Evolutionary conservation across 1,140 invertebrate genomes (phyloP), one percentile per base, ranked within the genome.

Genomic region (Drosophila burlai): DNA sequence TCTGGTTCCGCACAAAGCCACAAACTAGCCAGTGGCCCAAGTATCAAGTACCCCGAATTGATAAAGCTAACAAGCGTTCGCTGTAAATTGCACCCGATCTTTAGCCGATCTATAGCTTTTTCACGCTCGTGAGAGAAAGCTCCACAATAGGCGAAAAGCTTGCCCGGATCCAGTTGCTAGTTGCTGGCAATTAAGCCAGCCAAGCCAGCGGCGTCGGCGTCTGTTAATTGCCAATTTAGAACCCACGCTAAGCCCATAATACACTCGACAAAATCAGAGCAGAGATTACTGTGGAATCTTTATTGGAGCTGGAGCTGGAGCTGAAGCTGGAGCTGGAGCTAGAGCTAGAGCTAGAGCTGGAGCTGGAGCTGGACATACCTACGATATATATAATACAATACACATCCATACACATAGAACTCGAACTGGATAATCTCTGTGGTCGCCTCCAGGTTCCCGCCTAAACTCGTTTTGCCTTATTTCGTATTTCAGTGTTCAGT

Each of bases 341-440:
- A 9, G 43, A 63, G 49, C 29, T 29, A 29, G 11, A 54, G 34
- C 61, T 47, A 3, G 46, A 26, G 46, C 61, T 26, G 3, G 46
- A 47, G 46, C 61, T 66, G 38, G 26, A 71, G 47, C 66, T 64
- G 31, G 46, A 57, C 40, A 73, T 64, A 55, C 36, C 50, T 64
- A 64, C 36, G 52, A 55, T 64, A 64, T 61, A 64, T 61, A 50
- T 52, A 52, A 31, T 67, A 67, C 63, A 72, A 60, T 50, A 60
- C 54, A 73, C 66, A 73, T 72, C 66, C 69, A 72, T 40, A 59
- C 69, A 73, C 43, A 69, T 73, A 72, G 67, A 73, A 60, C 52
- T 62, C 58, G 55, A 62, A 57, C 54, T 38, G 52, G 52, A 15
- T 55, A 16, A 38, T 55, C 49, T 52, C 49, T 34, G 49, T n/a